These are phyloP conservation scores for Pituophis catenifer DNA, from an alignment of 2,113 vertebrate genomes.

Conservation along the genomic window DNA sequence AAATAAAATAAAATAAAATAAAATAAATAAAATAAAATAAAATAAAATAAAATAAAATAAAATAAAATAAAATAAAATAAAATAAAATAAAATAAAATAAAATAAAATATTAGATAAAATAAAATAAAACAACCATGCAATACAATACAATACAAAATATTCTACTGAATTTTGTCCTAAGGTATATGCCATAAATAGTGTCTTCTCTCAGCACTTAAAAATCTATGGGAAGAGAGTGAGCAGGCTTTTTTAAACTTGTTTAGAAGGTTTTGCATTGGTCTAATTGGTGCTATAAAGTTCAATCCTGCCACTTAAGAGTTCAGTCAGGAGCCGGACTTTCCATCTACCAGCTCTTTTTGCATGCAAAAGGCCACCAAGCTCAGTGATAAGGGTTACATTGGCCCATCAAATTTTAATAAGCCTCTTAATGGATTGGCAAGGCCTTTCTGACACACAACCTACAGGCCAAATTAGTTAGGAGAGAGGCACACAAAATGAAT, in stretches of 20 bases:
- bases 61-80: too few species aligned
- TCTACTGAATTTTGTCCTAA: not conserved
- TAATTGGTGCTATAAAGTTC: constrained; percentile 38
- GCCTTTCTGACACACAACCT: constrained; percentile 33
- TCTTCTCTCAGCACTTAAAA: not conserved
- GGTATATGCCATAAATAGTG: not conserved
- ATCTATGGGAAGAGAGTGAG: constrained; percentile 13
- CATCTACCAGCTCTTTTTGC: constrained; percentile 35
- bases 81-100: too few species aligned
- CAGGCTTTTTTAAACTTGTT: constrained; percentile 7
- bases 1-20: too few species aligned
- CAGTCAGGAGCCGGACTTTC: constrained; percentile 39
- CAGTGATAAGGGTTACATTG: constrained; percentile 68
- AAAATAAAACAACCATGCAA: too few species aligned
- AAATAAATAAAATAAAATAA: too few species aligned
- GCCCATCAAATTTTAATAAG: constrained; percentile 67
- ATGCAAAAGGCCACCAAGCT: constrained; percentile 39
- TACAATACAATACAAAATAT: too few species aligned
- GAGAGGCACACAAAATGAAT: not conserved
- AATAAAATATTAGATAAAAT: too few species aligned
- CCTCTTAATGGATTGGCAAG: constrained; percentile 59
- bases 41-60: too few species aligned
- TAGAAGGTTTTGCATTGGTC: constrained; percentile 3
- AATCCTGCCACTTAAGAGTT: constrained; percentile 51
- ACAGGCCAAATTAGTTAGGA: constrained; percentile 20